phyloP scores from a whole-genome alignment of 2,113 vertebrate species.

The Isurus oxyrinchus region DNA sequence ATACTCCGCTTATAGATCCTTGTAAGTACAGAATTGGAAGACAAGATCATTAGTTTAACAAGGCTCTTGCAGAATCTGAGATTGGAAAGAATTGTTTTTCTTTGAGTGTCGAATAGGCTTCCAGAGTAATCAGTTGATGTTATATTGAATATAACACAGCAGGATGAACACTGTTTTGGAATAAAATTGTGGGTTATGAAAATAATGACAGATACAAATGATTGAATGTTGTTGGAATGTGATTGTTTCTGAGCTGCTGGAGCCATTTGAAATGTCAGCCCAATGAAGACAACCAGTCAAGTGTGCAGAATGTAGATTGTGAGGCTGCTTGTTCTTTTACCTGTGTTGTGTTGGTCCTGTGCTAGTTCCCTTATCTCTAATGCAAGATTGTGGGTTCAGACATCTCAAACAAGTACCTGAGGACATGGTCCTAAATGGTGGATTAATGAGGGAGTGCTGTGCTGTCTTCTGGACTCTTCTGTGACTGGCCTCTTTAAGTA shows the following conservation, averaged over 20 bases:
- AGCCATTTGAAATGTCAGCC: constrained; percentile 13
- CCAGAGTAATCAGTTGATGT: constrained; percentile 7
- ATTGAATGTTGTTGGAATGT: constrained; percentile 28
- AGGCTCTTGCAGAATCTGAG: background rate
- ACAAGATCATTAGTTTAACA: constrained; percentile 18
- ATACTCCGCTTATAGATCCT: background rate
- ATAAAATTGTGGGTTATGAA: constrained; percentile 31
- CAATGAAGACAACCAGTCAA: background rate
- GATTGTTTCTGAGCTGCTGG: constrained; percentile 10
- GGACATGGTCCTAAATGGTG: background rate
- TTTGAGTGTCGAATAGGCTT: background rate
- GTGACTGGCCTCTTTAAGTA: no score
- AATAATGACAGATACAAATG: constrained; percentile 28
- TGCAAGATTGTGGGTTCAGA: background rate
- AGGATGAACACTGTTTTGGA: constrained; percentile 11
- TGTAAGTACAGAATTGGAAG: background rate
- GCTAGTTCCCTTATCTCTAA: no score
- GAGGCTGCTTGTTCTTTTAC: background rate
- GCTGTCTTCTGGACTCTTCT: background rate
- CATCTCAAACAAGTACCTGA: background rate
- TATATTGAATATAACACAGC: constrained; percentile 19
- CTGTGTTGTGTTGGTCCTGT: background rate
- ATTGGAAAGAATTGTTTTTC: constrained; percentile 29
- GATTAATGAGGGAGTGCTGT: background rate
- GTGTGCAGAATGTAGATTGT: background rate